Evolutionary conservation across 2,113 vertebrate genomes (phyloP), one percentile per base, ranked within the genome.

Genomic region (Illadopsis cleaveri): DNA sequence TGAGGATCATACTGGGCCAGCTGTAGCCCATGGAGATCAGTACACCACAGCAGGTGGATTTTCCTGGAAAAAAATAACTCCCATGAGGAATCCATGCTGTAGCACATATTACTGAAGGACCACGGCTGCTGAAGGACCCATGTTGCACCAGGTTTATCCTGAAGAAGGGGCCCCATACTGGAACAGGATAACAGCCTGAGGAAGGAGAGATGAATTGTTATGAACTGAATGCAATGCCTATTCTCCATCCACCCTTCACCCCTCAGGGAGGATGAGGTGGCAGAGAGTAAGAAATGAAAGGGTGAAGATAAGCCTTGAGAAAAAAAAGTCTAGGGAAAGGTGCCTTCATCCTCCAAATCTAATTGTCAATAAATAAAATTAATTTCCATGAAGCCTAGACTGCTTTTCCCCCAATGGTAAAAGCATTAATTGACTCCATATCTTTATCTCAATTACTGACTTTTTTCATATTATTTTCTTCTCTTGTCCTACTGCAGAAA

Each of bases 241-340:
- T 61, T 93, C 16, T 15, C 11, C 9, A 42, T 38, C 24, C 10
- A 71, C 8, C 2, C 12, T 76, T 14, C 1, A 8, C 4, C 18
- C 8, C 16, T 13, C 0, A 0, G 5, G 17, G 37, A 66, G 4
- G 10, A 19, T 3, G 17, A 69, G 9, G 9, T 17, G 11, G n/a
- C 10, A 68, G 12, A 76, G 6, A 48, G 15, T 51, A 65, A 31
- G 38, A 70, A 90, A 80, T 13, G 4, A 56, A 82, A 28, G 19
- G 0, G 2, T 38, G 10, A 90, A 75, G 13, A 53, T 37, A 60
- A 66, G 14, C 6, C 35, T 37, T 27, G 8, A 10, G 10, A 2
- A 2, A 75, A 53, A 45, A 3, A 25, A 37, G 9, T 25, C 24
- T 20, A 30, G 5, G 3, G 8, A 2, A 61, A 47, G 24, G 14